phyloP scores from a whole-genome alignment of 2,797 vertebrate species.

The Nothura maculosa region DNA sequence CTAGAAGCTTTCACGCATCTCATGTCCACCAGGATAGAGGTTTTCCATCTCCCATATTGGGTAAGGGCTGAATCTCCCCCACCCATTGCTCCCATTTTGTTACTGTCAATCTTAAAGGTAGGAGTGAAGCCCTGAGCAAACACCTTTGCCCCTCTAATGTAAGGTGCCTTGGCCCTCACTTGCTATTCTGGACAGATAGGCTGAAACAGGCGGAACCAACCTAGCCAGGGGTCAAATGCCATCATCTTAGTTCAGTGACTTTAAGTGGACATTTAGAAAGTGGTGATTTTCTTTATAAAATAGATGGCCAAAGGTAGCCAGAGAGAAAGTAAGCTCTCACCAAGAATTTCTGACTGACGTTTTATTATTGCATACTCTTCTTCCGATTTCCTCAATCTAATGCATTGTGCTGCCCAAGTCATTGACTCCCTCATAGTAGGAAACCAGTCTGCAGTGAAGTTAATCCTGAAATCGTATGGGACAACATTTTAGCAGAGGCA shows the following conservation, averaged over 20 bases:
- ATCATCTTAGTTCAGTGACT: not conserved
- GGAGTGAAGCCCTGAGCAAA: fast-evolving
- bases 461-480: not conserved
- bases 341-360: not conserved
- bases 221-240: not conserved
- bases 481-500: not conserved
- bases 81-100: not conserved
- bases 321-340: not conserved
- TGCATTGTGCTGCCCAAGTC: not conserved
- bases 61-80: not conserved
- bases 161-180: not conserved
- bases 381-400: too few species aligned
- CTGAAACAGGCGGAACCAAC: not conserved
- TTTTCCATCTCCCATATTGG: not conserved
- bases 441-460: not conserved
- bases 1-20: not conserved
- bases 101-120: not conserved
- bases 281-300: not conserved
- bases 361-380: not conserved
- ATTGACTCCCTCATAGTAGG: not conserved
- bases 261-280: not conserved
- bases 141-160: not conserved
- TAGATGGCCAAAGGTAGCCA: not conserved
- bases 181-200: not conserved
- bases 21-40: not conserved